These are phyloP conservation scores for Ostrea edulis DNA, from an alignment of 1,140 invertebrate genomes.

Conservation along the genomic window DNA sequence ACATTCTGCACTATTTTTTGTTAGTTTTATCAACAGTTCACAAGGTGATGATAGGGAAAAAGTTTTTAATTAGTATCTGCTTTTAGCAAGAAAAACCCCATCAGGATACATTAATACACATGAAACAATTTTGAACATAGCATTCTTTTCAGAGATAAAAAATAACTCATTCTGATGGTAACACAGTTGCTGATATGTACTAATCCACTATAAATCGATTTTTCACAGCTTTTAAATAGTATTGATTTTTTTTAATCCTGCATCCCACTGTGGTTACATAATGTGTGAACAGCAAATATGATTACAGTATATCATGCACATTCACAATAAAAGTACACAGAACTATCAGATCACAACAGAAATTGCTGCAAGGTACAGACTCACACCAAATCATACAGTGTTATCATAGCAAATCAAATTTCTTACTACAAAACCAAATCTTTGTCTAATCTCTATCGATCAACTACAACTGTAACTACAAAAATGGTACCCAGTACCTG, in stretches of 20 bases:
- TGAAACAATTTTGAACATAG: too few relatives aligned
- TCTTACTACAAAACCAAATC: conserved; percentile 1
- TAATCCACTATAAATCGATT: background rate
- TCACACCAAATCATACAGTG: background rate
- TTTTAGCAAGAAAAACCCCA: background rate
- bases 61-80: background rate
- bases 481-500: background rate
- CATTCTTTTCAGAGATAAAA: too few relatives aligned
- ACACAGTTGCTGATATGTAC: background rate
- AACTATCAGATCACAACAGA: background rate
- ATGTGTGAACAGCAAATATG: too few relatives aligned
- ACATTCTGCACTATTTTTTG: background rate
- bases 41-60: background rate
- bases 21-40: conserved; percentile 9
- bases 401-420: background rate
- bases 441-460: background rate
- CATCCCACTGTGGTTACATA: too few relatives aligned
- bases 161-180: background rate
- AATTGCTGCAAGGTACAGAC: background rate
- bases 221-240: background rate
- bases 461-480: background rate
- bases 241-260: background rate
- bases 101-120: background rate
- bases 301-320: too few relatives aligned
- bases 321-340: background rate